Evolutionary conservation across 2,888 invertebrate genomes (phyloP).

Genomic region (Drosophila lacicola): DNA sequence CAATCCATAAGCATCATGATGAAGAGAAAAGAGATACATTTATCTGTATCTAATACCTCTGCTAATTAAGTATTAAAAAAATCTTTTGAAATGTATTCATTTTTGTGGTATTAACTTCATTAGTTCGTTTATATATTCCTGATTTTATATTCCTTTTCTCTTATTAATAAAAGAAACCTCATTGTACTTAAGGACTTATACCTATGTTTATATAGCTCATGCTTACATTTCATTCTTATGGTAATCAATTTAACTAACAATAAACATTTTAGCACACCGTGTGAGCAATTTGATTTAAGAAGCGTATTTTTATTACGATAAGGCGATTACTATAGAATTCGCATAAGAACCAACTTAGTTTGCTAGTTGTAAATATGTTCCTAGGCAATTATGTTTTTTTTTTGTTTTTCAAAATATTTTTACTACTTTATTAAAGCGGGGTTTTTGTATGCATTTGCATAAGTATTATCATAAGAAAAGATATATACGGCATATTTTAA

Average conservation of each 20-base stretch:
- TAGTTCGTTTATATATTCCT: neutral
- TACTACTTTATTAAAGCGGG: neutral
- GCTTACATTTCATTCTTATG: constrained; percentile 14
- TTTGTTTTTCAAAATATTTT: constrained; percentile 3
- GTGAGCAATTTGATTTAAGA: neutral
- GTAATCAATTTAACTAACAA: constrained; percentile 6
- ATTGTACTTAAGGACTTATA: neutral
- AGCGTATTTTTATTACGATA: constrained; percentile 20
- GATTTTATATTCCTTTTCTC: neutral
- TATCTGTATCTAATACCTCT: too few relatives aligned
- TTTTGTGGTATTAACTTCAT: neutral
- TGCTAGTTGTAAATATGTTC: neutral
- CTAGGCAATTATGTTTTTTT: neutral
- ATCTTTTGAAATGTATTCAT: neutral
- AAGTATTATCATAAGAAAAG: neutral
- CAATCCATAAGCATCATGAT: too few relatives aligned
- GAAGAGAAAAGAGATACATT: too few relatives aligned
- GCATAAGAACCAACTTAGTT: neutral
- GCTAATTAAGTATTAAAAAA: neutral
- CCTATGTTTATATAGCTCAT: neutral
- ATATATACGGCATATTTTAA: neutral
- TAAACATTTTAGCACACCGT: neutral
- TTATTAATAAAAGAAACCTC: neutral
- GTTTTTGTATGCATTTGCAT: neutral
- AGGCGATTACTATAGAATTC: constrained; percentile 19